Evolutionary conservation across 37 sponge, comb jelly and placozoan genomes (phyloP).

Genomic region (Spongilla lacustris): DNA sequence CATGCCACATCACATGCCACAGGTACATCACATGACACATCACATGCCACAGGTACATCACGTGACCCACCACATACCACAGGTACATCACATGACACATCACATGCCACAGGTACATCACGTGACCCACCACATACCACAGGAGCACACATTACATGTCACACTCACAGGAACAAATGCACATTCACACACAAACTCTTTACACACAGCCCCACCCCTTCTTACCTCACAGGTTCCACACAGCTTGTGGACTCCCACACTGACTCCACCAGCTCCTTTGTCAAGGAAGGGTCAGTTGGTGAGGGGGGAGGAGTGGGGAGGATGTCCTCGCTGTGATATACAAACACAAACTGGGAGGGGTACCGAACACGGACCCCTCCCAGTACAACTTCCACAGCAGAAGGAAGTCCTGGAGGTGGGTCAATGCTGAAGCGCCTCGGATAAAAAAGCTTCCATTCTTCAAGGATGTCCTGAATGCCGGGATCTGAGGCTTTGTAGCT

Average conservation of each 20-base stretch:
- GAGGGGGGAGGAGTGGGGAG: conserved; percentile 42
- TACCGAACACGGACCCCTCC: conserved; percentile 67
- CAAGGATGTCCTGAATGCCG: conserved; percentile 66
- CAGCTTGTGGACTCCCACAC: conserved; percentile 50
- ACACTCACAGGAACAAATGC: too few species aligned
- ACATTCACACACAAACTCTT: too few species aligned
- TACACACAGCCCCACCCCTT: neutral
- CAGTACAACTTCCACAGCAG: conserved; percentile 82
- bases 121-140: neutral
- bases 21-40: too few species aligned
- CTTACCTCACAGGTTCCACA: conserved; percentile 45
- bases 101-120: neutral
- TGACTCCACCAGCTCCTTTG: conserved; percentile 26
- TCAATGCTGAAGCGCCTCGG: conserved; percentile 54
- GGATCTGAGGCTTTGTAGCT: conserved; percentile 66
- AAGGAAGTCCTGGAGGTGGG: conserved; percentile 46
- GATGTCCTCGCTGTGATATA: conserved; percentile 55
- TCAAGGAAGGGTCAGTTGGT: conserved; percentile 3
- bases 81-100: too few species aligned
- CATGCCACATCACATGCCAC: too few species aligned
- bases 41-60: too few species aligned
- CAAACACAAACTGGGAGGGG: conserved; percentile 73
- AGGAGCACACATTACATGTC: too few species aligned
- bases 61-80: too few species aligned
- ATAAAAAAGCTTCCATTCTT: conserved; percentile 86